phyloP scores from a whole-genome alignment of 2,797 vertebrate genomes.

The Xyrichtys novacula region DNA sequence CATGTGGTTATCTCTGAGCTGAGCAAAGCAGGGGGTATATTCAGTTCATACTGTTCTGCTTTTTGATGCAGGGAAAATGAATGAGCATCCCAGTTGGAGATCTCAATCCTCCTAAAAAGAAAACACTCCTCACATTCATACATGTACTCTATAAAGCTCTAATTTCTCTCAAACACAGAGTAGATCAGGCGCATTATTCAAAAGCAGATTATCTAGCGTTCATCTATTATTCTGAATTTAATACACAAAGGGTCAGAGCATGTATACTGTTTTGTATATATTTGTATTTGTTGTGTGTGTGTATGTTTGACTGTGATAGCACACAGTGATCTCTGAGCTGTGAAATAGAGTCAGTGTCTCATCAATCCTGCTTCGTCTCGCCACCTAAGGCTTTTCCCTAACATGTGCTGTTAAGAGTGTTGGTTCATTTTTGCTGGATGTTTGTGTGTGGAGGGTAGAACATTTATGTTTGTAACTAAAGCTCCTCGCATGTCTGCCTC shows the following conservation, averaged over 20 bases:
- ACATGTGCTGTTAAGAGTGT: neutral
- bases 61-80: conserved; percentile 35
- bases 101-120: neutral
- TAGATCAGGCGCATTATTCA: neutral
- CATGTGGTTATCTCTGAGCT: conserved; percentile 18
- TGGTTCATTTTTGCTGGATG: neutral
- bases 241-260: neutral
- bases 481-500: neutral
- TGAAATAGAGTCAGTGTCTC: conserved; percentile 53
- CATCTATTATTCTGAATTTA: neutral
- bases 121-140: too few species aligned
- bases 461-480: neutral
- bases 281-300: conserved; percentile 24
- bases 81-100: neutral
- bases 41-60: conserved; percentile 16
- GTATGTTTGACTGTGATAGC: conserved; percentile 18
- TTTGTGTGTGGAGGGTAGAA: neutral
- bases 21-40: neutral
- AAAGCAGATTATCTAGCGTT: conserved; percentile 1
- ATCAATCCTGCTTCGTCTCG: conserved; percentile 1
- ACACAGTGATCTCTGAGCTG: conserved; percentile 39
- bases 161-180: neutral
- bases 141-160: neutral
- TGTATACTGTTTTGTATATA: neutral
- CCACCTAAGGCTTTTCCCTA: neutral